Conservation (phyloP, 2,113 vertebrate genomes). For the Castor canadensis region DNA sequence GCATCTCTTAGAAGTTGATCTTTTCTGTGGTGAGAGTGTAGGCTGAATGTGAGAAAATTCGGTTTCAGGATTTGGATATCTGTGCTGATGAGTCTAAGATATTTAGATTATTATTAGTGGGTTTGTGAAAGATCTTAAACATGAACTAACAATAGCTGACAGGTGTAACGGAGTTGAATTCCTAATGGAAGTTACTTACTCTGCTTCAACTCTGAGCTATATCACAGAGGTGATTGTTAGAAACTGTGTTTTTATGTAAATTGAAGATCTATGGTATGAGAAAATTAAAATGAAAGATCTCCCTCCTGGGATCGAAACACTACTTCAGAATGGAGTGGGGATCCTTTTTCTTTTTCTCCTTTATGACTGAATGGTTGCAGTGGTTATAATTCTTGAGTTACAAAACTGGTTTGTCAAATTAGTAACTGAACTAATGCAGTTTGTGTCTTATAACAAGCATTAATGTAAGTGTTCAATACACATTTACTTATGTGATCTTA, state of each 20-base stretch:
- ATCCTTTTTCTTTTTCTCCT: background rate
- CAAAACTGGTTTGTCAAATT: background rate
- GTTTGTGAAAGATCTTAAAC: background rate
- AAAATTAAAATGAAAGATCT: background rate
- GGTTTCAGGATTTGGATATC: background rate
- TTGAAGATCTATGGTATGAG: background rate
- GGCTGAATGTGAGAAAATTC: background rate
- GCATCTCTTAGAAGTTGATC: background rate
- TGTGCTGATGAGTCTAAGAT: slow-evolving; percentile 1
- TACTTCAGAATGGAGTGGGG: background rate
- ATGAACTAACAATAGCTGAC: background rate
- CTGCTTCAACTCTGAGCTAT: background rate
- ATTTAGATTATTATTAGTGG: background rate
- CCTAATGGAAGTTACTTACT: background rate
- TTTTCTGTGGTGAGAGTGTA: background rate
- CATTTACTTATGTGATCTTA: background rate
- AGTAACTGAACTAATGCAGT: background rate
- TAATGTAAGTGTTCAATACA: background rate
- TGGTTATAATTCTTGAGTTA: background rate
- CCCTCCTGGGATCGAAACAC: background rate
- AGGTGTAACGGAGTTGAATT: background rate
- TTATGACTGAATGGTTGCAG: background rate
- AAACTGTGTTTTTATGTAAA: slow-evolving; percentile 19
- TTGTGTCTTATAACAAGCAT: background rate
- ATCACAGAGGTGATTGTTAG: background rate